A percentile compares a stretch with the other conserved stretches of the same genome.
phyloP scores from a whole-genome alignment of 2,113 vertebrate genomes.

The Nothocercus nigrocapillus region DNA sequence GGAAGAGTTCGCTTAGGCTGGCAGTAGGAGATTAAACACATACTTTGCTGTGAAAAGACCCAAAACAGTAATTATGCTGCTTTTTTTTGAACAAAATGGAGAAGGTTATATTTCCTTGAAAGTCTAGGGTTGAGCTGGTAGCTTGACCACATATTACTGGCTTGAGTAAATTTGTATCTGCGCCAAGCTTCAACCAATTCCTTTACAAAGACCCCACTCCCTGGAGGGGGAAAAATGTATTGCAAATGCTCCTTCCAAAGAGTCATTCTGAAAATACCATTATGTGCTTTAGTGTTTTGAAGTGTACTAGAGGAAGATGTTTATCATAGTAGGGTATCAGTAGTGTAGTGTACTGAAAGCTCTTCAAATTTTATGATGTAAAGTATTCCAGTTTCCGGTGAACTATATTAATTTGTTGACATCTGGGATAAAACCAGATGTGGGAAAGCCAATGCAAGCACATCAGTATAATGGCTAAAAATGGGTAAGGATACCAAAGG shows the following conservation, averaged over 20 bases:
- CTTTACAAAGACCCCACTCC: neutral
- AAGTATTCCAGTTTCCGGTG: neutral
- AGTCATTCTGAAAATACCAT: neutral
- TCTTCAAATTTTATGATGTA: constrained; percentile 21
- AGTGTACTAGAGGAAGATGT: neutral
- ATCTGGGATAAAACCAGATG: neutral
- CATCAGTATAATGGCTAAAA: neutral
- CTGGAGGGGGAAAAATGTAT: neutral
- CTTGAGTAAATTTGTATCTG: neutral
- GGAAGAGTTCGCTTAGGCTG: neutral
- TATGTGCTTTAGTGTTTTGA: neutral
- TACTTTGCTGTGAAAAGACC: neutral
- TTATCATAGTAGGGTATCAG: neutral
- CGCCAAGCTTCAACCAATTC: neutral
- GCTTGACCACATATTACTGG: neutral
- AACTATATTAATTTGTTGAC: neutral
- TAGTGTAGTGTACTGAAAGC: neutral
- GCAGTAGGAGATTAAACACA: neutral
- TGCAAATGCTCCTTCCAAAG: neutral
- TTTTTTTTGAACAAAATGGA: neutral
- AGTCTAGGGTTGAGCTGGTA: neutral
- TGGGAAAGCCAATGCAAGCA: neutral
- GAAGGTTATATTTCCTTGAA: neutral
- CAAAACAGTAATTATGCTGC: neutral
- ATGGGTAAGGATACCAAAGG: fast-evolving